Conservation (phyloP, 2,797 vertebrate genomes). For the Acrossocheilus wenchowensis region DNA sequence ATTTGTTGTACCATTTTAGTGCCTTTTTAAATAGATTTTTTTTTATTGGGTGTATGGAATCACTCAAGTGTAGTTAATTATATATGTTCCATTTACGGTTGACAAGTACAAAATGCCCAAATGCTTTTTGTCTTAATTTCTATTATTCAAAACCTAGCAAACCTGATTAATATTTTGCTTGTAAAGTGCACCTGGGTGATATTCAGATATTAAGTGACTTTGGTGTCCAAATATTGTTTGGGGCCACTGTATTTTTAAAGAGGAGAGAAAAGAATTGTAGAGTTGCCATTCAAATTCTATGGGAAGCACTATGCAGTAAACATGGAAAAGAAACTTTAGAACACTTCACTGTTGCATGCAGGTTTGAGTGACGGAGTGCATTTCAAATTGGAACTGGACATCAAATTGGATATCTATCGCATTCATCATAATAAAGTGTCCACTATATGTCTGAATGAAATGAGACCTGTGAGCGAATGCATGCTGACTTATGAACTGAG, state of each 20-base stretch:
- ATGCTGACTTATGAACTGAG: slow-evolving; percentile 70
- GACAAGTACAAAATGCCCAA: background rate
- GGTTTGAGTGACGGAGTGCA: background rate
- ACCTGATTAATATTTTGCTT: background rate
- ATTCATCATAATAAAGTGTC: background rate
- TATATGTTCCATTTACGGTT: background rate
- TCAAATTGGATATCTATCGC: background rate
- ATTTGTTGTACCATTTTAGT: background rate
- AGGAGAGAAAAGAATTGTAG: background rate
- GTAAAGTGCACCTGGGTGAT: background rate
- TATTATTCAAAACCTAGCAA: background rate
- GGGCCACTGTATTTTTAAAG: background rate
- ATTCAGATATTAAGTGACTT: background rate
- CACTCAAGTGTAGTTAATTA: background rate
- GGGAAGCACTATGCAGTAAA: background rate
- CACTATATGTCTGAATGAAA: background rate
- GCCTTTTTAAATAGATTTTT: background rate
- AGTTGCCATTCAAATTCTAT: background rate
- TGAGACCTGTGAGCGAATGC: slow-evolving; percentile 35
- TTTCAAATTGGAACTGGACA: background rate
- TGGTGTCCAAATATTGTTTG: background rate
- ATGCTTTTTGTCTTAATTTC: background rate
- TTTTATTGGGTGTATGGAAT: slow-evolving; percentile 9
- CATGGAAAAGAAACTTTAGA: background rate
- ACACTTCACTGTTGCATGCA: background rate